Base-by-base conservation (phyloP, 1,140 invertebrate species). In the Aphelenchoides fujianensis region DNA sequence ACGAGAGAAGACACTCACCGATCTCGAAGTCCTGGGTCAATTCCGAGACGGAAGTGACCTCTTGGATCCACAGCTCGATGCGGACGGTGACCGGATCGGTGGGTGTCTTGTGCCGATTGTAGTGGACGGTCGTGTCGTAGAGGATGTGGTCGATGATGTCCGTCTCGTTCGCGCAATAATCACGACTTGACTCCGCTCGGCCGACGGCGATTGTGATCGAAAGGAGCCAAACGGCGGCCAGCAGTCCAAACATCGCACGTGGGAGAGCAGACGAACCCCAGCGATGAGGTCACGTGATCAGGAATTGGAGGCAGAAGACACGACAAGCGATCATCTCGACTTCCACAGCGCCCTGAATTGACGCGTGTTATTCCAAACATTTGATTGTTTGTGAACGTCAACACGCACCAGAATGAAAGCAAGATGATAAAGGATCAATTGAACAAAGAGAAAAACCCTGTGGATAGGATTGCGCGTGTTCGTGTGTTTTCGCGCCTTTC, bases 21-120 rank as follows among this genome's bases (percentile, higher is more conserved):
- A 83, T 83, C 71, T 83, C 82, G 72, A 83, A 83, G 67, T 83
- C 82, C 52, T 84, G 83, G n/a, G 82, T 83, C 59, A 84, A 32
- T 71, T 83, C 82, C 9, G 73, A 77, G 1, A 83, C 79, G 12
- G 79, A 73, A 32, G 79, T 80, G 28, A 81, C 79, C 70, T 80
- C 78, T 36, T 80, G 78, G 9, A 79, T 70, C 78, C 78, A 80
- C 68, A 80, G 67, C 48, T 83, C 82, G 31, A 84, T 79, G 23
- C 83, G 37, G n/a, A 83, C 81, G n/a, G 75, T 67, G 5, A 83
- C 82, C 48, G 82, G 83, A 54, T 75, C 70, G n/a, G 74, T 53
- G 1, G 82, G 82, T 7, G 83, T 73, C 69, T 78, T 79, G 63
- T 83, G 79, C 32, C 76, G 61, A 55, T 83, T 84, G 71, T 83